Base-by-base conservation (phyloP, 2,888 invertebrate genomes). In the Empis livida region DNA sequence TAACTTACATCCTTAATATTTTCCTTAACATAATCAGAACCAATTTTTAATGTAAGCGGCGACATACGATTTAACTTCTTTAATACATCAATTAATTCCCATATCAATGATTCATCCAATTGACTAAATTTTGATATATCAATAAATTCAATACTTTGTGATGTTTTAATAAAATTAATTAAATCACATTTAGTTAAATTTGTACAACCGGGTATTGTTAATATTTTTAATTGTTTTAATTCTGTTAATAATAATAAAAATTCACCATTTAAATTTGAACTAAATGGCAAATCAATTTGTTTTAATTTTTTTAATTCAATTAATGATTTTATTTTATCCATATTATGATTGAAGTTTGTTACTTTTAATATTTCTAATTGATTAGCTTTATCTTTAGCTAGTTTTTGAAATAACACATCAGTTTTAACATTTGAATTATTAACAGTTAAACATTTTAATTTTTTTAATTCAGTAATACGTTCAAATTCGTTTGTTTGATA, bases 401-500 rank as follows among this genome's bases (percentile, higher is more conserved):
- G 37, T 20, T 45, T 31, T 35, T 39, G 20, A 31, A 45, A 49
- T 40, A 46, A 27, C 40, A 32, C 14, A 10, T 49, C 41, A 14
- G 27, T 39, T 20, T 32, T 16, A 14, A 11, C 27, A 23, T 35
- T 43, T 17, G 40, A 17, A 41, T 35, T 38, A 37, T 42, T 43
- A 14, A 49, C 42, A 8, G 43, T 49, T 42, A 49, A 42, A 31
- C 32, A n/a, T 43, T 46, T 49, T 30, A 49, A 41, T 13, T 40
- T 43, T 30, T 20, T 46, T 15, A 49, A 23, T 30, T 45, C 20
- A 14, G 45, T 20, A 16, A 49, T 43, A 16, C 15, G 8, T 32
- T 20, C 17, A 23, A 46, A 31, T n/a, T 46, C 35, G 10, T 49
- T 43, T 16, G 43, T 45, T 42, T 37, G 42, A 40, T 46, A 43